Evolutionary conservation across 2,888 invertebrate species (phyloP), one percentile per base, ranked within the genome.

Genomic region (Eulithis testata): DNA sequence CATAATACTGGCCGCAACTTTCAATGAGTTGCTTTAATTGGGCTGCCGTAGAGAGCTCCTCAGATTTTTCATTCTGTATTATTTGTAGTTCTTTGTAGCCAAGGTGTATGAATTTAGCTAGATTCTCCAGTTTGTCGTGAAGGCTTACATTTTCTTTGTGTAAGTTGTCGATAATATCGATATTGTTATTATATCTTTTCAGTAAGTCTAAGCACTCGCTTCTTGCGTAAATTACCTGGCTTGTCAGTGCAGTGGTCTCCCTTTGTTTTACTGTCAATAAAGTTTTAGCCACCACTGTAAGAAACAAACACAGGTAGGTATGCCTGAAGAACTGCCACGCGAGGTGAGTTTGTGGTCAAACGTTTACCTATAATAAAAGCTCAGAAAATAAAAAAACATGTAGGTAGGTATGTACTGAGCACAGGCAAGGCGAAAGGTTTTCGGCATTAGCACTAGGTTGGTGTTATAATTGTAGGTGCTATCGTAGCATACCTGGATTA

Each of bases 1-100:
- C 81, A 63, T 86, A 84, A 62, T 83, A 87, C 60, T 86, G 79
- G 2, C 86, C 84, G 69, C 84, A 88, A 60, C 74, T 76, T 50
- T 81, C 50, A 51, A 89, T 79, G 21, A 89, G 81, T 53, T 83
- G 74, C 63, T 83, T 85, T 12, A 89, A 72, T 74, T 87, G 78
- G 58, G 77, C 71, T 31, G 79, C 62, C 44, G 68, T 63, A 2
- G 83, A 68, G 36, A 75, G 51, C 52, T 83, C 75, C 60, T 82
- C 74, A n/a, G 53, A 11, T 11, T 60, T 60, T 64, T 81, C 73
- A 7, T 76, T 73, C 12, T 76, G 71, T 40, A 83, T 77, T 71
- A 79, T 82, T 55, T 82, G 80, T 47, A 88, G 66, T 68, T 87
- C 78, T 60, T 75, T 66, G 68, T 85, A 88, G 1, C 84, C 85